These are phyloP conservation scores for Suillia variegata DNA, from an alignment of 2,888 invertebrate genomes.

Conservation along the genomic window DNA sequence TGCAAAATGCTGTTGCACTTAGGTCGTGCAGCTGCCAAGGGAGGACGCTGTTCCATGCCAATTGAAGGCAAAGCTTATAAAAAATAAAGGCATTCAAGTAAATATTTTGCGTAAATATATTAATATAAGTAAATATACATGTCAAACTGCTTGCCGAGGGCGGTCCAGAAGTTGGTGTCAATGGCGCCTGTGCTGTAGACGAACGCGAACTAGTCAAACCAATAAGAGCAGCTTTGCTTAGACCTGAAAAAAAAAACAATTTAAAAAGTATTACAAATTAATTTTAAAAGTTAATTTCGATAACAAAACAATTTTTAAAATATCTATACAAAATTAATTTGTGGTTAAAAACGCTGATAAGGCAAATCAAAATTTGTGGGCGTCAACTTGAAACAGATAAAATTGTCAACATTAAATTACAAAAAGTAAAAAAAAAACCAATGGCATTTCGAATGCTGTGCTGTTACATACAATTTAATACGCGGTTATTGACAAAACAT, in stretches of 20 bases:
- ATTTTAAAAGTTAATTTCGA: background rate
- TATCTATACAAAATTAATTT: background rate
- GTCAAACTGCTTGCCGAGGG: constrained; percentile 71
- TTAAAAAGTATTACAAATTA: background rate
- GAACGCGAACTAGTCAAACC: constrained; percentile 77
- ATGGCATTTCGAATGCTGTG: too few relatives aligned
- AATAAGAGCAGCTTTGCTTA: constrained; percentile 80
- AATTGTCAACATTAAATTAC: too few relatives aligned
- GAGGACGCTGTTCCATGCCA: constrained; percentile 67
- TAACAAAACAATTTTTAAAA: too few relatives aligned
- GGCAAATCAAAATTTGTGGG: constrained; percentile 8
- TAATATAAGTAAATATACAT: constrained; percentile 60
- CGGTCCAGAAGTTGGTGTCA: constrained; percentile 73
- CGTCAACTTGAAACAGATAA: constrained; percentile 12
- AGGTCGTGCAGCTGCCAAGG: constrained; percentile 78
- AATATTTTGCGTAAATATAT: constrained; percentile 1
- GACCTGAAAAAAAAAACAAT: constrained; percentile 68
- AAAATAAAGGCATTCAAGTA: constrained; percentile 24
- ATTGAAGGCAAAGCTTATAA: constrained; percentile 70
- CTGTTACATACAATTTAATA: too few relatives aligned
- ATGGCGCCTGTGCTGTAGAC: constrained; percentile 69
- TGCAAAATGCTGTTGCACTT: constrained; percentile 95
- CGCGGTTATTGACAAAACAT: too few relatives aligned
- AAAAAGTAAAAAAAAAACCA: constrained; percentile 19
- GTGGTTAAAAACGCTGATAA: background rate